Percentiles rank a stretch among this genome's conserved stretches.
Conservation (phyloP, 2,113 vertebrate species). For the Leptodactylus fuscus region DNA sequence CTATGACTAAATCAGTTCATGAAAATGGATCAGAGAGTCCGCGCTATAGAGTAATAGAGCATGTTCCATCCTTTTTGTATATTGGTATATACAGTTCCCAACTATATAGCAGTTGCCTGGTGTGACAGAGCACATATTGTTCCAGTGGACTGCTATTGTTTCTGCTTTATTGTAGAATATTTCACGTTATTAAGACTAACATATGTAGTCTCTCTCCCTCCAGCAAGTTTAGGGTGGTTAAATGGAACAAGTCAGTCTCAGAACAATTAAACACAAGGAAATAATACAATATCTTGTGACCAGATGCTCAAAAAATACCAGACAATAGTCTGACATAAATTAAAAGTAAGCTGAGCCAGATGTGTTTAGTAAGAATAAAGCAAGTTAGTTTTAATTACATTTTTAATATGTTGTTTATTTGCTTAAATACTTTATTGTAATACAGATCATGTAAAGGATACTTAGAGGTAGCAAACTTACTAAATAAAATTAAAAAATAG, state of each 20-base stretch:
- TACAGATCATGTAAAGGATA: not conserved
- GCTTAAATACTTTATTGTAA: not conserved
- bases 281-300: slow-evolving; percentile 43
- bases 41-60: too few relatives aligned
- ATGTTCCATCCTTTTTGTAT: not conserved
- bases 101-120: too few relatives aligned
- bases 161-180: not conserved
- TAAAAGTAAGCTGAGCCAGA: slow-evolving; percentile 31
- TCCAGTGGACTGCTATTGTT: not conserved
- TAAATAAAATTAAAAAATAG: too few relatives aligned
- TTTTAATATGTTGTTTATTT: slow-evolving; percentile 38
- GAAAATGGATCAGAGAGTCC: too few relatives aligned
- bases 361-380: slow-evolving; percentile 26
- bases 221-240: not conserved
- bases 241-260: slow-evolving; percentile 31
- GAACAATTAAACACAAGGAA: slow-evolving; percentile 45
- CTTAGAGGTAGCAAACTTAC: not conserved
- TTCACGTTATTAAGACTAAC: slow-evolving; percentile 14
- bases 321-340: slow-evolving; percentile 37
- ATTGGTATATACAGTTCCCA: not conserved
- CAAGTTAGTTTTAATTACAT: slow-evolving; percentile 28
- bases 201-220: slow-evolving; percentile 15
- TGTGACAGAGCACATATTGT: not conserved
- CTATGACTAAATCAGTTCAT: too few relatives aligned
- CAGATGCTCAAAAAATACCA: slow-evolving; percentile 49